A percentile compares a stretch with the other conserved stretches of the same genome.
Evolutionary conservation across 2,797 vertebrate species (phyloP).

Genomic region (Siniperca undulata): DNA sequence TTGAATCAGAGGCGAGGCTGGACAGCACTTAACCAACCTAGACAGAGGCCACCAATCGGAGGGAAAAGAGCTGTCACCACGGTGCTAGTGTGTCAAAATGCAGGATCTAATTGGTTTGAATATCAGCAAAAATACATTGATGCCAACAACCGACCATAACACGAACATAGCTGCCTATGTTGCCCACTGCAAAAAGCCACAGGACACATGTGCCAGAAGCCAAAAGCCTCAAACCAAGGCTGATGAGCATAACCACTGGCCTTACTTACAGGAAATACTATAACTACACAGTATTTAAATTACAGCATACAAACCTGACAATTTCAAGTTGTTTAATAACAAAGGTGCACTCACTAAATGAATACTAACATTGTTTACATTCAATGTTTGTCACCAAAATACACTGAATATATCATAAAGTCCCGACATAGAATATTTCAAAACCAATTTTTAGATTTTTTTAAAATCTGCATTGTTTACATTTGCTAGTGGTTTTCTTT

Average conservation of each 20-base stretch:
- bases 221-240: conserved; percentile 58
- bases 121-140: conserved; percentile 25
- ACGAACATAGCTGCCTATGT: conserved; percentile 29
- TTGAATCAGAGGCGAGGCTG: conserved; percentile 46
- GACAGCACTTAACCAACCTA: conserved; percentile 35
- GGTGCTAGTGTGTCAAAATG: conserved; percentile 12
- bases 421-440: neutral
- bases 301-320: conserved; percentile 41
- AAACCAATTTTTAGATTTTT: neutral
- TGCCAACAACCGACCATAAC: conserved; percentile 37
- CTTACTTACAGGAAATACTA: conserved; percentile 56
- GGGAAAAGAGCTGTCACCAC: conserved; percentile 17
- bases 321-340: conserved; percentile 38
- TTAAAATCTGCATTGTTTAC: neutral
- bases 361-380: neutral
- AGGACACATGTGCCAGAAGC: conserved; percentile 35
- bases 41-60: conserved; percentile 26
- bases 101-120: conserved; percentile 28
- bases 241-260: conserved; percentile 56
- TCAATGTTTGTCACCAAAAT: neutral
- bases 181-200: conserved; percentile 41
- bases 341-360: neutral
- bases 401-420: neutral
- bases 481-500: neutral
- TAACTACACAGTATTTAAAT: conserved; percentile 58